Percentiles rank a stretch among this genome's conserved stretches.
Conservation (phyloP, 2,888 invertebrate species). For the Theretra japonica region DNA sequence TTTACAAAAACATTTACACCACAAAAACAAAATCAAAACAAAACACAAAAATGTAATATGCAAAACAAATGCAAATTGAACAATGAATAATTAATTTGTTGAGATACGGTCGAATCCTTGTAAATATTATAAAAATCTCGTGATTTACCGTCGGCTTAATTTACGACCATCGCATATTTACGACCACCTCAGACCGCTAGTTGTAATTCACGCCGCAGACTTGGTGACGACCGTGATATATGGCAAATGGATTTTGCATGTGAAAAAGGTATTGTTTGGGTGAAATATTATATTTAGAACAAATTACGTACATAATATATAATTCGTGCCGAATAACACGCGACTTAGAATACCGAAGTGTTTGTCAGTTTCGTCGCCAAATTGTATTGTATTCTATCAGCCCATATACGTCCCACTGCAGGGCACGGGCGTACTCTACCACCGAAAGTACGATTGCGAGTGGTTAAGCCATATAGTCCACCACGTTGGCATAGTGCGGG, state of each 20-base stretch:
- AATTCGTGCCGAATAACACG: neutral
- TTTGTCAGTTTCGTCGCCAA: neutral
- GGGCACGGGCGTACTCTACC: too few relatives aligned
- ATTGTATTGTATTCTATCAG: too few relatives aligned
- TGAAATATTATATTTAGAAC: slow-evolving; percentile 3
- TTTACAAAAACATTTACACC: neutral
- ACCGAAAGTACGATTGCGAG: too few relatives aligned
- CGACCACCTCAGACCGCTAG: neutral
- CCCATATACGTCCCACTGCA: too few relatives aligned
- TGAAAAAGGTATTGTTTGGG: slow-evolving; percentile 15
- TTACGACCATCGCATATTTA: slow-evolving; percentile 15
- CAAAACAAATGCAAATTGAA: neutral
- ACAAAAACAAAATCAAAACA: neutral
- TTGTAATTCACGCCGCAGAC: slow-evolving; percentile 11
- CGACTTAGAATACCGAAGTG: neutral
- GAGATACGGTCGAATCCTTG: slow-evolving; percentile 10
- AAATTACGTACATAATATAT: neutral
- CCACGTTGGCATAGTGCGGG: too few relatives aligned
- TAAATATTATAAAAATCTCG: slow-evolving; percentile 22
- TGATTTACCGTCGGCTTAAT: slow-evolving; percentile 16
- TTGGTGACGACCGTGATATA: slow-evolving; percentile 7
- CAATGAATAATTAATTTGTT: slow-evolving; percentile 20
- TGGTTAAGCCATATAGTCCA: too few relatives aligned
- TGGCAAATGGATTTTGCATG: slow-evolving; percentile 21
- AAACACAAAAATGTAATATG: neutral